phyloP scores from a whole-genome alignment of 2,888 invertebrate genomes.

The Drosophila infuscata region DNA sequence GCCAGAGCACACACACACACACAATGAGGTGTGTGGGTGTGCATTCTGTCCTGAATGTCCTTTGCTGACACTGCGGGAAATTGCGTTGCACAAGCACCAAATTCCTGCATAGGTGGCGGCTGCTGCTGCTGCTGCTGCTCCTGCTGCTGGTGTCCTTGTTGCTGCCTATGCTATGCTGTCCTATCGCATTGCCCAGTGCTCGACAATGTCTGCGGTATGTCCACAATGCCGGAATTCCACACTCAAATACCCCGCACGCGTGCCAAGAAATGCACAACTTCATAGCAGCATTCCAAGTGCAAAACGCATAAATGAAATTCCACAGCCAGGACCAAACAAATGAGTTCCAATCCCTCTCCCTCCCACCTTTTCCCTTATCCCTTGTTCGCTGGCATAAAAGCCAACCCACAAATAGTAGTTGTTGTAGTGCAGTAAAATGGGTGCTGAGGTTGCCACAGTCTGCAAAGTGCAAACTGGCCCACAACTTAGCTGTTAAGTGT shows the following conservation, averaged over 20 bases:
- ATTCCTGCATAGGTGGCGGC: constrained; percentile 52
- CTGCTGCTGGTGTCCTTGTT: constrained; percentile 23
- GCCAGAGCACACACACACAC: constrained; percentile 25
- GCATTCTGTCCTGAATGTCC: constrained; percentile 13
- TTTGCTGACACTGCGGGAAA: constrained; percentile 58
- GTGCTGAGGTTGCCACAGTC: neutral
- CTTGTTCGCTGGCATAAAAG: neutral
- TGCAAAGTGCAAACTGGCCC: constrained; percentile 21
- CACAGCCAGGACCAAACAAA: constrained; percentile 52
- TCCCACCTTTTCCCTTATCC: neutral
- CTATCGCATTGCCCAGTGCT: constrained; percentile 16
- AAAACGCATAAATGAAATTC: constrained; percentile 78
- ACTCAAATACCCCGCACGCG: constrained; percentile 77
- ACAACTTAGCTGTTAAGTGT: constrained; percentile 17
- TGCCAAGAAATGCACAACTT: constrained; percentile 79
- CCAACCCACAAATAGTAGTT: constrained; percentile 12
- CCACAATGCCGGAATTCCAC: constrained; percentile 78
- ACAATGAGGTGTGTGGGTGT: neutral
- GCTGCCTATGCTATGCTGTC: neutral
- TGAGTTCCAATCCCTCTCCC: constrained; percentile 24
- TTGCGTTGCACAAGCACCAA: constrained; percentile 59
- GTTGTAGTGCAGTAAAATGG: neutral
- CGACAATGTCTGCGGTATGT: constrained; percentile 73
- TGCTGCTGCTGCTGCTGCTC: neutral
- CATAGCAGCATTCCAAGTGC: constrained; percentile 74